Conservation (phyloP, 2,888 invertebrate genomes). For the Brachyptera putata region DNA sequence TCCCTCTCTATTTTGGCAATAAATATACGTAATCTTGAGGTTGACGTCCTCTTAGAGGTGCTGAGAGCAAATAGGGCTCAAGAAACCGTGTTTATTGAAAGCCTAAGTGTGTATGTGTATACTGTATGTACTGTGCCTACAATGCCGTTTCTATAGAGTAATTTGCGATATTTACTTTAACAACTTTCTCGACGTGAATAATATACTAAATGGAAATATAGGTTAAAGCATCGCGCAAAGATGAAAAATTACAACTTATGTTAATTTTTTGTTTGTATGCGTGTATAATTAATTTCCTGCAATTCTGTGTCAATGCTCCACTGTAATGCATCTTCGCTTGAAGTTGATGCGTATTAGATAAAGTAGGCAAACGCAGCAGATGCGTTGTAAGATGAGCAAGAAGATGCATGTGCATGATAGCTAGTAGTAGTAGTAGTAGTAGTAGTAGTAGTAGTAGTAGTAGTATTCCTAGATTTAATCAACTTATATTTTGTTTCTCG, state of each 20-base stretch:
- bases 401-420: too few species aligned
- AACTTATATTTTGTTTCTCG: too few species aligned
- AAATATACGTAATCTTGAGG: constrained; percentile 14
- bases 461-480: too few species aligned
- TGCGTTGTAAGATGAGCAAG: too few species aligned
- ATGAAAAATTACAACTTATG: not conserved
- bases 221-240: constrained; percentile 19
- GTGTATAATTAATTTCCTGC: not conserved
- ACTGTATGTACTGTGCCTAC: not conserved
- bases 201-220: constrained; percentile 17
- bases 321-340: too few species aligned
- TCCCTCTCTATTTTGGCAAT: constrained; percentile 16
- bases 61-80: constrained; percentile 1
- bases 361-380: too few species aligned
- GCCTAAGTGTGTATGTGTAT: not conserved
- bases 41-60: constrained; percentile 5
- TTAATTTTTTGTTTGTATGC: not conserved
- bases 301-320: constrained; percentile 15
- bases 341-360: too few species aligned
- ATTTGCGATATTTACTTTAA: constrained; percentile 27
- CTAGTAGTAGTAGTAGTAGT: too few species aligned
- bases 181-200: constrained; percentile 26
- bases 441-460: too few species aligned
- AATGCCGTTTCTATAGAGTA: constrained; percentile 17
- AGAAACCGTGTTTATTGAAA: not conserved